phyloP scores from a whole-genome alignment of 35 echinoderm and acorn worm species.

The Holothuria glaberrima region DNA sequence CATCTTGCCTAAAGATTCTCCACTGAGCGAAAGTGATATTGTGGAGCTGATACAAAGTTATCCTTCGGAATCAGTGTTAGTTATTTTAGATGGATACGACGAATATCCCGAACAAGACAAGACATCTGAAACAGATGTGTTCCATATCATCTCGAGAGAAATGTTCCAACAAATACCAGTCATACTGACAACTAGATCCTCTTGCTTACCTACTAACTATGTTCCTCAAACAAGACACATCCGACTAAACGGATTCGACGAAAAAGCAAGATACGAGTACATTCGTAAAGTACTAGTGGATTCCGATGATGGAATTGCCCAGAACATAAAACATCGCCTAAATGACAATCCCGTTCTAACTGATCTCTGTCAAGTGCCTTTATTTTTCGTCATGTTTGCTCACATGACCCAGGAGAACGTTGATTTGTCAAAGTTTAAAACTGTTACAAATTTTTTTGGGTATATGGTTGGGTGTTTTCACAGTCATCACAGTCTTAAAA shows the following conservation, averaged over 20 bases:
- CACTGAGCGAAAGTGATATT: neutral
- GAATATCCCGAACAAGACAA: neutral
- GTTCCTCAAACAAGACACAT: neutral
- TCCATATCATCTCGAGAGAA: neutral
- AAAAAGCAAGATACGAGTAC: neutral
- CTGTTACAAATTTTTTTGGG: neutral
- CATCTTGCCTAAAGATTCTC: neutral
- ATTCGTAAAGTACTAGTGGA: neutral
- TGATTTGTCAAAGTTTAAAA: neutral
- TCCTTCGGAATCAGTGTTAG: neutral
- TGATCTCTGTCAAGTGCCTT: neutral
- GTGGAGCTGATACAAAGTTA: neutral
- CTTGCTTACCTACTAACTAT: neutral
- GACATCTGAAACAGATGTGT: neutral
- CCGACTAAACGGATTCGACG: neutral
- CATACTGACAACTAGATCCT: neutral
- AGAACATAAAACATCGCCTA: neutral
- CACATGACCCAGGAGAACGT: neutral
- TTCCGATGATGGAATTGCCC: neutral
- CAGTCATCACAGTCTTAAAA: neutral
- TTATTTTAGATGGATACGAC: slow-evolving; percentile 10
- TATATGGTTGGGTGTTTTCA: neutral
- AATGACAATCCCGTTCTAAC: neutral
- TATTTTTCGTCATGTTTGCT: neutral
- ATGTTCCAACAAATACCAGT: neutral